Evolutionary conservation across 2,888 invertebrate species (phyloP), one percentile per base, ranked within the genome.

Genomic region (Aphrophora alni): DNA sequence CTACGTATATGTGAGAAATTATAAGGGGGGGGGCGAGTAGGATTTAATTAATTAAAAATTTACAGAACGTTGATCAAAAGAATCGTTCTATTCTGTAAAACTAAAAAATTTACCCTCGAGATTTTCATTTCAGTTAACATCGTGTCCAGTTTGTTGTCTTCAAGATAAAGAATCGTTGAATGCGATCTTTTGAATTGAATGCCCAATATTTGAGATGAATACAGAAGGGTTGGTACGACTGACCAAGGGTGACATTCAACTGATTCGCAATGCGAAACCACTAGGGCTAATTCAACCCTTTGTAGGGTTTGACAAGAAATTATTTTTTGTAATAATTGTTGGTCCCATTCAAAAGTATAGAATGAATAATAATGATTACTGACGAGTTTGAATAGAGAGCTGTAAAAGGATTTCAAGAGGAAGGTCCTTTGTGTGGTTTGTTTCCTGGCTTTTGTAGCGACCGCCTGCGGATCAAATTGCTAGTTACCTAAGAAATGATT

Each of bases 231-330:
- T 1, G 69, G 59, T 24, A 17, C 17, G 25, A 75, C 70, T 38
- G 70, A 70, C 78, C 33, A 14, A 24, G 25, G 26, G 25, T 69
- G 44, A 44, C 69, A 68, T 26, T 44, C 78, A 26, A 14, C 28
- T 73, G 59, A 78, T 73, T 59, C 59, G 51, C 78, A 26, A 78
- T 78, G 78, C 51, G 70, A 77, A 78, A 78, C 78, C 78, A 73
- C 73, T 38, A 33, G 33, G n/a, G 5, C n/a, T 38, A 25, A 8
- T 71, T 44, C 44, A 71, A 26, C 73, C 73, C 78, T 78, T 78
- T 78, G 78, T 71, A 17, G 38, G 71, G 76, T 59, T 24, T 17
- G 24, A n/a, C 27, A 71, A 78, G 78, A 78, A 78, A 78, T 78
- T 59, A 73, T 73, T 78, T 78, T 78, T 78, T 78, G 8, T 44